Evolutionary conservation across 2,113 vertebrate genomes (phyloP).

Genomic region (Brachyistius frenatus): DNA sequence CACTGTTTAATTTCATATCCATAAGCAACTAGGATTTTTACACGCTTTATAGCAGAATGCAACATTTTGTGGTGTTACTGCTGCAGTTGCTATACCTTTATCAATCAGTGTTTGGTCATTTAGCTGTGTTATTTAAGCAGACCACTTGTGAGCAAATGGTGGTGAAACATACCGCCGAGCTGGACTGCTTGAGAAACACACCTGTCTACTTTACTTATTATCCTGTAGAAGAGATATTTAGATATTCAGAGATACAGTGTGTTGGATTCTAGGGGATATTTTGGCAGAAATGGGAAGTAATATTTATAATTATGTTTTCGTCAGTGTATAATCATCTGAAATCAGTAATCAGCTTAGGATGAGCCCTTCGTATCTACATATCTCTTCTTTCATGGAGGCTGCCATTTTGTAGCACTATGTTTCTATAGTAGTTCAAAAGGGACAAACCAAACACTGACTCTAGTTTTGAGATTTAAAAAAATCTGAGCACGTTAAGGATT

Average conservation of each 20-base stretch:
- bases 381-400: no score
- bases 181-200: slow-evolving; percentile 12
- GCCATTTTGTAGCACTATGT: no score
- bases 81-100: slow-evolving; percentile 10
- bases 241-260: background rate
- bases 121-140: slow-evolving; percentile 10
- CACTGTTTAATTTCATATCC: slow-evolving; percentile 3
- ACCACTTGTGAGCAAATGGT: background rate
- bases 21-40: background rate
- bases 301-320: no score
- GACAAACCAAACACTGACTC: background rate
- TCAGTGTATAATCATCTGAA: no score
- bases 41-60: background rate
- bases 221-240: background rate
- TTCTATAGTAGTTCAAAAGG: no score
- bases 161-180: slow-evolving; percentile 2
- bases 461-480: no score
- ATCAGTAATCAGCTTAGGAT: no score
- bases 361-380: no score
- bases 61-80: background rate
- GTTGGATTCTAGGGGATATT: no score
- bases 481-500: no score
- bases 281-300: no score
- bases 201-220: background rate
- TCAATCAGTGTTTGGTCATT: slow-evolving; percentile 8